A percentile compares a stretch with the other conserved stretches of the same genome.
Evolutionary conservation across 2,113 vertebrate species (phyloP).

Genomic region (Salvator merianae): DNA sequence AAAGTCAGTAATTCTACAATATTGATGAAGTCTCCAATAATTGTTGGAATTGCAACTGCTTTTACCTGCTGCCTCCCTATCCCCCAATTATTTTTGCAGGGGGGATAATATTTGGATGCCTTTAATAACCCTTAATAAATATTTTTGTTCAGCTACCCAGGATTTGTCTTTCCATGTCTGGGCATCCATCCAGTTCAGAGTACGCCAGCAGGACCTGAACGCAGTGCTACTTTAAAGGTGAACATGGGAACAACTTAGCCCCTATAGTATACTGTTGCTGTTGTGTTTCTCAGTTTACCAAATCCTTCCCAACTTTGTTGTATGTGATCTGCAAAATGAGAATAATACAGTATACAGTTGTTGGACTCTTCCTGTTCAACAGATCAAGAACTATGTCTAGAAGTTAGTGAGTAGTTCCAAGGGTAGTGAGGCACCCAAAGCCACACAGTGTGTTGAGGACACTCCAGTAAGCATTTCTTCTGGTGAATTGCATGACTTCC

Average conservation of each 20-base stretch:
- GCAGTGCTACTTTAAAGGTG: conserved; percentile 85
- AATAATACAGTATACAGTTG: not conserved
- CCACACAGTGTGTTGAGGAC: not conserved
- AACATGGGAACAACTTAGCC: accelerated
- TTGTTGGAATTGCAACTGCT: not conserved
- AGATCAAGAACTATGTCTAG: not conserved
- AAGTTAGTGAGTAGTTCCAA: no score
- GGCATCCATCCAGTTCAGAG: conserved; percentile 93
- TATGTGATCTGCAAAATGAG: not conserved
- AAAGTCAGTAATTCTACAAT: not conserved
- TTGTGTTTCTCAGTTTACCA: not conserved
- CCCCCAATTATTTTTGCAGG: not conserved
- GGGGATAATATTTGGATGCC: not conserved
- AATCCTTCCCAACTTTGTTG: not conserved
- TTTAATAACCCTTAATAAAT: accelerated
- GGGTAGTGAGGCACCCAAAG: not conserved
- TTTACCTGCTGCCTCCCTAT: not conserved
- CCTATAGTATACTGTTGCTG: accelerated
- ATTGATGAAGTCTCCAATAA: not conserved
- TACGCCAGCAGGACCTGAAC: conserved; percentile 73
- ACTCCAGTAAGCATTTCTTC: not conserved
- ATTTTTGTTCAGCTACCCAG: conserved; percentile 75
- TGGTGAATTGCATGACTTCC: not conserved
- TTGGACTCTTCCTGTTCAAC: not conserved
- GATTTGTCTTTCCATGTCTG: conserved; percentile 87